Conservation (phyloP, 2,113 vertebrate species). For the Calypte anna region DNA sequence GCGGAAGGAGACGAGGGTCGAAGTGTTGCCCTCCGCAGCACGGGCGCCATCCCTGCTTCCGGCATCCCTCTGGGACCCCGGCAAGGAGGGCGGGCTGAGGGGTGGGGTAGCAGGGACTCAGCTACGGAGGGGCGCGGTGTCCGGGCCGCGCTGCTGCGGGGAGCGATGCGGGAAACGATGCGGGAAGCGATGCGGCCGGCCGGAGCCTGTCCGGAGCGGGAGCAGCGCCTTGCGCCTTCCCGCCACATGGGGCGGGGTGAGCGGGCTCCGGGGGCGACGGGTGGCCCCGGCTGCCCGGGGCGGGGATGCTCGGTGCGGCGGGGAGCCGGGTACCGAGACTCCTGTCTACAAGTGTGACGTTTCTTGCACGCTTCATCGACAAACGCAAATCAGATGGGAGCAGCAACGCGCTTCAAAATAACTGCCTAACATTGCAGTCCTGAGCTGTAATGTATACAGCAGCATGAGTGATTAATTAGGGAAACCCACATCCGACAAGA, state of each 20-base stretch:
- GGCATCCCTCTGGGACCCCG: not conserved
- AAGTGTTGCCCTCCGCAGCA: not conserved
- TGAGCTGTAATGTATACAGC: constrained; percentile 57
- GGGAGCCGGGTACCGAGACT: not conserved
- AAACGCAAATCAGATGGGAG: constrained; percentile 60
- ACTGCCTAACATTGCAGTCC: constrained; percentile 63
- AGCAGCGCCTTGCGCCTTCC: no score
- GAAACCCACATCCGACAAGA: constrained; percentile 80
- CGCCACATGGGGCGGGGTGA: no score
- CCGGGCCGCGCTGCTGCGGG: no score
- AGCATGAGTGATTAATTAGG: constrained; percentile 79
- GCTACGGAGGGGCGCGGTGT: no score
- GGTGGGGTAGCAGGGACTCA: not conserved
- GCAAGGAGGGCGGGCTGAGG: no score
- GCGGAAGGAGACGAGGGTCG: not conserved
- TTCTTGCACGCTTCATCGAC: not conserved
- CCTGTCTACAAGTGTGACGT: not conserved
- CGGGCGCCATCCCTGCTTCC: not conserved
- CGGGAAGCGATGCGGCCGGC: not conserved
- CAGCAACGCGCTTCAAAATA: constrained; percentile 53
- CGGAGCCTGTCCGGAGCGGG: no score
- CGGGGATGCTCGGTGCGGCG: not conserved
- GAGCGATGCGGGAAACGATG: not conserved
- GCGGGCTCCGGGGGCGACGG: not conserved
- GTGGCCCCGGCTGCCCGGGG: no score